phyloP scores from a whole-genome alignment of 2,888 invertebrate species.

The Tenthredo livida region DNA sequence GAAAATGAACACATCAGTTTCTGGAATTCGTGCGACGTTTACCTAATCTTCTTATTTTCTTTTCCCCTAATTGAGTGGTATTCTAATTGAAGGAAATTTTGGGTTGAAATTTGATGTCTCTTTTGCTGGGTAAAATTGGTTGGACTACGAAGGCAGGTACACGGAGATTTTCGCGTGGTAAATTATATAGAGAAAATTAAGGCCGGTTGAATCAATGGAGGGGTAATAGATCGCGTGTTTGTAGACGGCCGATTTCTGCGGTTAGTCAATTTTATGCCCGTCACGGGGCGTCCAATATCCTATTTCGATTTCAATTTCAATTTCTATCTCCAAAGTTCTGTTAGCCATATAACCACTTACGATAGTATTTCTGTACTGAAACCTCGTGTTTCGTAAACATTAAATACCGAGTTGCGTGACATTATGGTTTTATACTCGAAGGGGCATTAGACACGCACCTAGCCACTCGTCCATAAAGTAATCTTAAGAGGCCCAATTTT shows the following conservation, averaged over 20 bases:
- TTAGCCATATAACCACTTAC: conserved; percentile 1
- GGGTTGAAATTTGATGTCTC: neutral
- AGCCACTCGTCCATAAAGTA: conserved; percentile 2
- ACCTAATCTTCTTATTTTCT: neutral
- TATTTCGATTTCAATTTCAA: conserved; percentile 44
- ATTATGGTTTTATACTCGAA: conserved; percentile 34
- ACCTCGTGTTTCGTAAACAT: conserved; percentile 31
- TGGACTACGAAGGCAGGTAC: neutral
- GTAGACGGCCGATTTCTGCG: conserved; percentile 28
- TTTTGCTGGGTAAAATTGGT: neutral
- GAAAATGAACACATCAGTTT: conserved; percentile 1
- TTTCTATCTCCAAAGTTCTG: conserved; percentile 23
- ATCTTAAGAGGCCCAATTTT: conserved; percentile 37
- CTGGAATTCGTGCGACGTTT: neutral
- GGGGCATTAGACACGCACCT: conserved; percentile 27
- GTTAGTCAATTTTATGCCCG: conserved; percentile 42
- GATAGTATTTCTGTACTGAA: conserved; percentile 10
- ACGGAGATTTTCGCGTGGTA: neutral
- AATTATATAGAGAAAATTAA: neutral
- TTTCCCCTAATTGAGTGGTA: neutral
- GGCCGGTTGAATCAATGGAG: neutral
- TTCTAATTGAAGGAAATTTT: neutral
- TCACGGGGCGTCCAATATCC: conserved; percentile 20
- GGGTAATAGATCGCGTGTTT: conserved; percentile 22
- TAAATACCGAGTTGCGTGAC: conserved; percentile 43